phyloP scores from a whole-genome alignment of 2,888 invertebrate genomes.

The Amphipyra tragopoginis region DNA sequence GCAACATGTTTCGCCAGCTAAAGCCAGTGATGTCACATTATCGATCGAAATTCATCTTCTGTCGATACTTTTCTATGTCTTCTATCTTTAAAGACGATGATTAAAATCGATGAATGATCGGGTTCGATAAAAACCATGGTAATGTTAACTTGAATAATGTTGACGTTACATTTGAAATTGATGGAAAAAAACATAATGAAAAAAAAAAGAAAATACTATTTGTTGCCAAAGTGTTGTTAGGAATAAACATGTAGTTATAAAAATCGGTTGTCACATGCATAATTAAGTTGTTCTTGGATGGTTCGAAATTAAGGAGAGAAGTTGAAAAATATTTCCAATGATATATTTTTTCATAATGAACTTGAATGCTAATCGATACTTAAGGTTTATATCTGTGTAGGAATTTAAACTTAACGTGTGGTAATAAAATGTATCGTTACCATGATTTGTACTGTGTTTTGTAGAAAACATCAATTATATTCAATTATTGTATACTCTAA shows the following conservation, averaged over 20 bases:
- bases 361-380: conserved; percentile 88
- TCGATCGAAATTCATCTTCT: conserved; percentile 73
- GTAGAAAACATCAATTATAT: conserved; percentile 43
- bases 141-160: conserved; percentile 80
- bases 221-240: conserved; percentile 91
- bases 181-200: conserved; percentile 68
- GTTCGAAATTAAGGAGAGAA: conserved; percentile 87
- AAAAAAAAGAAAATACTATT: conserved; percentile 82
- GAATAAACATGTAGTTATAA: conserved; percentile 87
- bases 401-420: conserved; percentile 87
- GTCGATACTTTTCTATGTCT: conserved; percentile 83
- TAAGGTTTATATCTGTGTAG: conserved; percentile 89
- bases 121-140: conserved; percentile 69
- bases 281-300: conserved; percentile 89
- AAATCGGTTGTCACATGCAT: conserved; percentile 89
- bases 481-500: conserved; percentile 45
- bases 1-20: conserved; percentile 68
- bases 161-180: conserved; percentile 82
- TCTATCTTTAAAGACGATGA: conserved; percentile 81
- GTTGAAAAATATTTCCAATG: conserved; percentile 89
- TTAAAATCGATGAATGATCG: conserved; percentile 74
- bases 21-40: conserved; percentile 64
- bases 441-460: conserved; percentile 72
- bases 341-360: conserved; percentile 90
- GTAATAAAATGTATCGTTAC: conserved; percentile 79